phyloP scores from a whole-genome alignment of 2,113 vertebrate genomes.

The Melanocharis versteri region DNA sequence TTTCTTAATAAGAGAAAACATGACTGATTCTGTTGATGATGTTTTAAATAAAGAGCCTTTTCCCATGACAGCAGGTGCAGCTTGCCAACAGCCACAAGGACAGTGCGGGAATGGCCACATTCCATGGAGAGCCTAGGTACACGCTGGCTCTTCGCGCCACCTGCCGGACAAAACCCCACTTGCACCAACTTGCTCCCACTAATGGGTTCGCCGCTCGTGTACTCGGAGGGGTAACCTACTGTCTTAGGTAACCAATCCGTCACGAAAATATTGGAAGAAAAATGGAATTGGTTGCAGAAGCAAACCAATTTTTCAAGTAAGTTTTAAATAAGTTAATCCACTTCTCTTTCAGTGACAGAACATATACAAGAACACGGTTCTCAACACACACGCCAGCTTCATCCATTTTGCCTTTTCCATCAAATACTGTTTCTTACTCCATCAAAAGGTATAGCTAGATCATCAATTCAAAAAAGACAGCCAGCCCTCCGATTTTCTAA shows the following conservation, averaged over 20 bases:
- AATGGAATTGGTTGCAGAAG: neutral
- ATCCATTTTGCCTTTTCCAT: neutral
- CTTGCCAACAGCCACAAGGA: neutral
- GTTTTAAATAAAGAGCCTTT: no score
- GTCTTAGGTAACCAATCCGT: neutral
- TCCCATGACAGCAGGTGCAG: neutral
- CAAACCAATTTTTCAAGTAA: neutral
- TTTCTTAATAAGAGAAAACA: neutral
- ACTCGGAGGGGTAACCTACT: no score
- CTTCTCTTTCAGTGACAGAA: neutral
- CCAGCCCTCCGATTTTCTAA: neutral
- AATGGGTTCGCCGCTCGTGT: no score
- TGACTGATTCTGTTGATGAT: neutral
- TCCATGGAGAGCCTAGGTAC: rapidly evolving
- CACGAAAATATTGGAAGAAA: neutral
- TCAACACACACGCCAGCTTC: neutral
- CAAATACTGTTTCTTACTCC: neutral
- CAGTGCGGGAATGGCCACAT: rapidly evolving
- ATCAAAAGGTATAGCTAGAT: neutral
- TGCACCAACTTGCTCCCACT: neutral
- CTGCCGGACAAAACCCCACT: slow-evolving; percentile 23
- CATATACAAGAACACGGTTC: neutral
- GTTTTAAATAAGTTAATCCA: neutral
- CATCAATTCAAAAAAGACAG: neutral
- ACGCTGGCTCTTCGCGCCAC: slow-evolving; percentile 11